Conservation (phyloP, 2,797 vertebrate genomes). For the Aselliscus stoliczkanus region DNA sequence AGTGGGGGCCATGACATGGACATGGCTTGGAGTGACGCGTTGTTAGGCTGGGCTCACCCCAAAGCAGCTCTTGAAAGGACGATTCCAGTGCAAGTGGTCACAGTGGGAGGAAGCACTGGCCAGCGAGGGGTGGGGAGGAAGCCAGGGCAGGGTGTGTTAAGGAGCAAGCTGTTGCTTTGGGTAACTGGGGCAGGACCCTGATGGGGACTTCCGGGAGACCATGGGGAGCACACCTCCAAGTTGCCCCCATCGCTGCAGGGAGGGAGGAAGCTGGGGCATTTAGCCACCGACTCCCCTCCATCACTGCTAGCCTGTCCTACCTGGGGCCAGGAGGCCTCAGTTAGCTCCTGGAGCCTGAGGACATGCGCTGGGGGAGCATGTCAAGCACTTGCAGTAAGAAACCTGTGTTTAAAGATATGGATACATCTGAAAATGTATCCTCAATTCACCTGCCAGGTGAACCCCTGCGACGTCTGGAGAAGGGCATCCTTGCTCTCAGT, state of each 20-base stretch:
- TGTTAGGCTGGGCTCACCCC: background rate
- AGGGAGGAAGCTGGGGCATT: background rate
- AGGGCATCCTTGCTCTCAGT: background rate
- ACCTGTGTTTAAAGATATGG: background rate
- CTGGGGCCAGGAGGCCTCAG: background rate
- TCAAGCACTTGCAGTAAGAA: background rate
- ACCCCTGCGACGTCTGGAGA: background rate
- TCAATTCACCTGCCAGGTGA: background rate
- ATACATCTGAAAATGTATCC: rapidly evolving
- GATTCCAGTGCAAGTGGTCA: background rate
- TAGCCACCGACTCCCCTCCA: rapidly evolving
- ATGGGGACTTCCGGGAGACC: background rate
- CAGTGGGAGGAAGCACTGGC: background rate
- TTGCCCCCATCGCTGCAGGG: rapidly evolving
- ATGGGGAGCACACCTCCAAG: rapidly evolving
- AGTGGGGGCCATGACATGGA: background rate
- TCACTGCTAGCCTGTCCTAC: background rate
- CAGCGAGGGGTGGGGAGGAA: background rate
- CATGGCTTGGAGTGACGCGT: background rate
- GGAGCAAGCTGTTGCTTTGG: background rate
- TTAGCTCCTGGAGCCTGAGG: background rate
- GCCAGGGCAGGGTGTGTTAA: background rate
- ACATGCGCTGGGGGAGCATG: background rate
- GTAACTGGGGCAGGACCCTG: background rate
- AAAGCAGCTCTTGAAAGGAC: background rate